phyloP scores from a whole-genome alignment of 1,140 invertebrate species.

The Dufourea novaeangliae region DNA sequence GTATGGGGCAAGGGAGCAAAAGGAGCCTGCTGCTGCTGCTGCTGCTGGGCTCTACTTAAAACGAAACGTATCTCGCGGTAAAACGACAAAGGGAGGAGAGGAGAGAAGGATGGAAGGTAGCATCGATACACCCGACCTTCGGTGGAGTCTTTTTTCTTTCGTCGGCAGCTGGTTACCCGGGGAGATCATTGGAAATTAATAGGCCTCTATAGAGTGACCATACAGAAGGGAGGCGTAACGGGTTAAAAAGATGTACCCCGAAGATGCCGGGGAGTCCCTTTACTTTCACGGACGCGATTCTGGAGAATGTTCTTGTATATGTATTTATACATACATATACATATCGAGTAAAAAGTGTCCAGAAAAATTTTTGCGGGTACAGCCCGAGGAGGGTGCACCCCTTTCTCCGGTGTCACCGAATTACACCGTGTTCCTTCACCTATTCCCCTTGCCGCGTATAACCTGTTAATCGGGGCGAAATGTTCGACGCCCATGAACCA shows the following conservation, averaged over 20 bases:
- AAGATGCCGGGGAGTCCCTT: conserved; percentile 44
- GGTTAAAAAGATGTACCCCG: conserved; percentile 57
- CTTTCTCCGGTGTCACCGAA: not conserved
- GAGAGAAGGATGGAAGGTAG: not conserved
- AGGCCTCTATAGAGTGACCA: conserved; percentile 59
- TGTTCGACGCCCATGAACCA: no score
- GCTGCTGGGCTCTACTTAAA: conserved; percentile 50
- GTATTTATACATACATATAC: no score
- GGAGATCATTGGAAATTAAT: conserved; percentile 78
- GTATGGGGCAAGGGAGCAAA: not conserved
- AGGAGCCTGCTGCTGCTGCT: conserved; percentile 62
- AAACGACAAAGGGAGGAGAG: conserved; percentile 37
- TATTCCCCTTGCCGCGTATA: no score
- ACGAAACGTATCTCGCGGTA: conserved; percentile 44
- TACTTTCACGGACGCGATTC: conserved; percentile 25
- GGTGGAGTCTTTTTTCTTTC: conserved; percentile 45
- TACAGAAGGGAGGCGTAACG: conserved; percentile 64
- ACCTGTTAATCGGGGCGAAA: no score
- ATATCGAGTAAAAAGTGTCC: no score
- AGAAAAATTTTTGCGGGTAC: conserved; percentile 30
- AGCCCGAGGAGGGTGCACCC: conserved; percentile 12
- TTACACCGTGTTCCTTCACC: no score
- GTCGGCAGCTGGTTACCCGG: conserved; percentile 71
- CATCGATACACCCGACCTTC: conserved; percentile 65
- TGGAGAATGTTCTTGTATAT: conserved; percentile 23